Evolutionary conservation across 2,888 invertebrate species (phyloP), one percentile per base, ranked within the genome.

Genomic region (Cynaeus angustus): DNA sequence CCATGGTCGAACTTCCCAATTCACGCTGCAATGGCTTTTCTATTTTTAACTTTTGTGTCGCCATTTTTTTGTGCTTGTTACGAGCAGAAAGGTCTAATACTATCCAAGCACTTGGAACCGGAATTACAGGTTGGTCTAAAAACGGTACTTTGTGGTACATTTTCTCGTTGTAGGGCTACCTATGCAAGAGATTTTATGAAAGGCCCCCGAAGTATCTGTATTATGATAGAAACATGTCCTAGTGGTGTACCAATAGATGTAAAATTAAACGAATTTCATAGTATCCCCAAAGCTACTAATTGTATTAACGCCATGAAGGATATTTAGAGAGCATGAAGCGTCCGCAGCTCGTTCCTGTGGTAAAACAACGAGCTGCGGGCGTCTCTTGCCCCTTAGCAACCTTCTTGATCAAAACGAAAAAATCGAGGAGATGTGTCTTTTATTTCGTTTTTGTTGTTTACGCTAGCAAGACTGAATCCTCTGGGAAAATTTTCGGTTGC

Each of bases 401-500:
- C n/a, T n/a, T n/a, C n/a, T n/a, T n/a, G n/a, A n/a, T n/a, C n/a
- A n/a, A n/a, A n/a, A 4, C 21, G 21, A 21, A 4, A 21, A 21
- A 21, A 21, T 21, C 4, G 4, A 21, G 4, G 21, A 21, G 21
- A 4, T 21, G 26, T 43, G 5, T 48, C 4, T 0, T 55, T 55
- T 48, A 37, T 46, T 58, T 38, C 13, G 52, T 16, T 45, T 33
- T 1, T 7, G 38, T 21, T 66, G 26, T 65, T 50, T 68, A 68
- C 12, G 26, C 33, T 13, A 68, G 45, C 14, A 68, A 45, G n/a
- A 79, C 72, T 2, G 79, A 78, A 13, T 83, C 79, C 3, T 84
- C 83, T 7, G 79, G 77, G 72, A 84, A 83, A 45, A 81, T 77
- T 69, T 81, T 82, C 1, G 84, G 84, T 72, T 83, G 83, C 0